Conservation (phyloP, 1,140 invertebrate genomes). For the Ceratosolen fusciceps region DNA sequence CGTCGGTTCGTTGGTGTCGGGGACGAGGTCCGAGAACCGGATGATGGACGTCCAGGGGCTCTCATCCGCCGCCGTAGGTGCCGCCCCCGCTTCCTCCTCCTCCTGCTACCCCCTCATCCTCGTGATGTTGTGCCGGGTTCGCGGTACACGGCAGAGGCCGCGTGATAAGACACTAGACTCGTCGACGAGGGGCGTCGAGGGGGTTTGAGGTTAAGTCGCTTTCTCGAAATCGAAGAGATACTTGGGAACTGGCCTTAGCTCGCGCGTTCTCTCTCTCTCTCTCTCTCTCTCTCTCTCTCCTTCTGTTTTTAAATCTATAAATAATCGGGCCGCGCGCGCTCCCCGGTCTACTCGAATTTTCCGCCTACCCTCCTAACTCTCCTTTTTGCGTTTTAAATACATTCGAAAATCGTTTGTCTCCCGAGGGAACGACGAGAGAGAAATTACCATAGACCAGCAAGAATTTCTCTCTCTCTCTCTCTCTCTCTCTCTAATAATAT, state of each 20-base stretch:
- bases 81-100: neutral
- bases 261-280: too few relatives aligned
- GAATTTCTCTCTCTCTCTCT: too few relatives aligned
- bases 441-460: too few relatives aligned
- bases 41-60: neutral
- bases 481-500: too few relatives aligned
- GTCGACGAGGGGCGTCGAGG: neutral
- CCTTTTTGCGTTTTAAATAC: neutral
- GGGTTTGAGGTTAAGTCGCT: neutral
- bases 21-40: constrained; percentile 3
- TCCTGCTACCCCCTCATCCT: neutral
- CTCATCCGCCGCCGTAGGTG: neutral
- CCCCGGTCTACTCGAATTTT: neutral
- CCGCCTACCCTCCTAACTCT: neutral
- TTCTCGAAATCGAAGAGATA: neutral
- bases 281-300: too few relatives aligned
- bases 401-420: neutral
- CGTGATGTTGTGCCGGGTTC: neutral
- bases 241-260: neutral
- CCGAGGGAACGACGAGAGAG: too few relatives aligned
- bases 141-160: neutral
- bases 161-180: neutral
- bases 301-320: neutral
- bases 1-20: neutral
- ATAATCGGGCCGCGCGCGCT: neutral